Evolutionary conservation across 2,113 vertebrate genomes (phyloP), one percentile per base, ranked within the genome.

Genomic region (Oreochromis spilurus): DNA sequence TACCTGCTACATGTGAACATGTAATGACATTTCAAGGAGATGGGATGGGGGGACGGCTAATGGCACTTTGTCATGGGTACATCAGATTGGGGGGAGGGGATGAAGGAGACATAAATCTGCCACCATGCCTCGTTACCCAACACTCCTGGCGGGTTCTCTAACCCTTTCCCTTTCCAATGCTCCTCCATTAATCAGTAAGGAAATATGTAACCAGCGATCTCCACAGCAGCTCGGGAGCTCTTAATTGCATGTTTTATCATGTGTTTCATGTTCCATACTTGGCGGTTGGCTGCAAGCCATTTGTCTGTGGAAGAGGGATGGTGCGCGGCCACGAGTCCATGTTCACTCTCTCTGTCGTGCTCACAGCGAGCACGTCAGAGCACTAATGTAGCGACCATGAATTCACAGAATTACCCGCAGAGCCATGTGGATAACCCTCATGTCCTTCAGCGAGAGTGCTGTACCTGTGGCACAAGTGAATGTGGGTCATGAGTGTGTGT

Each of bases 11-110:
- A 89, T 67, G 62, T 26, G 90, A 92, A 90, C 92, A 94, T 91
- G 91, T 95, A 96, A 96, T 95, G 95, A 95, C 94, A 95, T 96
- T 95, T 96, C 94, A 95, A 95, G 94, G 95, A 95, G 92, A 95
- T 93, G 83, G 91, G 91, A 90, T 90, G 60, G 57, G 88, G 87
- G 87, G 87, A 75, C 52, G 86, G 78, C 83, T 78, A 16, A 90
- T 80, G 88, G 79, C 90, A 93, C 91, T 94, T 93, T 93, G 92
- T 95, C 94, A 90, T 85, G 91, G 91, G 93, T 90, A 88, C 89
- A 85, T 87, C 86, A 60, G 89, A 91, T 84, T 24, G 24, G 58
- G 81, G 86, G 48, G 84, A 75, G 57, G 84, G 34, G 87, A 24
- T 21, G 3, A 10, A 26, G 53, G 83, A 40, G 90, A 83, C 82